A percentile compares a stretch with the other conserved stretches of the same genome.
These are phyloP conservation scores for Mastomys coucha DNA, from an alignment of 2,113 vertebrate species.

Conservation along the genomic window DNA sequence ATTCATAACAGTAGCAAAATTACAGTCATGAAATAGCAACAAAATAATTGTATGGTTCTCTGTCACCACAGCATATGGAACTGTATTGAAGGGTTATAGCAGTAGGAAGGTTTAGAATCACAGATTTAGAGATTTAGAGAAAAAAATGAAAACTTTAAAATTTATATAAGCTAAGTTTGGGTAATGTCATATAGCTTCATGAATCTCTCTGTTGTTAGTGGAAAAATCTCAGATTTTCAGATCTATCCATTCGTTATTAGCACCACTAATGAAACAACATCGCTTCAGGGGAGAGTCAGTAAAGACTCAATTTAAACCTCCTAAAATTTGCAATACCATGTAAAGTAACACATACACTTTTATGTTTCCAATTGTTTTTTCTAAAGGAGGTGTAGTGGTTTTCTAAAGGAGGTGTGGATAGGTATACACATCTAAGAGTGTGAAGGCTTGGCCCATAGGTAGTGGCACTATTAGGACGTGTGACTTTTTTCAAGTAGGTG, in stretches of 20 bases:
- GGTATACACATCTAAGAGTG: no score
- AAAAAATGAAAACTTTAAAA: background rate
- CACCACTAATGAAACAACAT: background rate
- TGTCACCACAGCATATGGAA: background rate
- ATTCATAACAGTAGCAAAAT: background rate
- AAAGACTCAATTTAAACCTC: constrained; percentile 30
- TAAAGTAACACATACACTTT: background rate
- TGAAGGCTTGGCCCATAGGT: no score
- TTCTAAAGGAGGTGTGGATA: background rate
- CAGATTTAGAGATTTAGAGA: background rate
- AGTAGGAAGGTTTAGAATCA: background rate
- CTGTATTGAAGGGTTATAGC: background rate
- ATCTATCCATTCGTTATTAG: no score
- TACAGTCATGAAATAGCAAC: background rate
- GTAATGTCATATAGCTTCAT: background rate
- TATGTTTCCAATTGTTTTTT: background rate
- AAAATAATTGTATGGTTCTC: background rate
- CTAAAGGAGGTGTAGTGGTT: background rate
- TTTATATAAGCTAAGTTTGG: background rate
- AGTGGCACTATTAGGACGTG: no score
- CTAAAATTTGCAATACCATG: background rate
- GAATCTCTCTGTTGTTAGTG: background rate
- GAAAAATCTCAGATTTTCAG: constrained; percentile 6
- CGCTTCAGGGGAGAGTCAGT: background rate
- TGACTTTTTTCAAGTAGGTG: no score